Evolutionary conservation across 2,888 invertebrate genomes (phyloP).

Genomic region (Pemphredon lugubris): DNA sequence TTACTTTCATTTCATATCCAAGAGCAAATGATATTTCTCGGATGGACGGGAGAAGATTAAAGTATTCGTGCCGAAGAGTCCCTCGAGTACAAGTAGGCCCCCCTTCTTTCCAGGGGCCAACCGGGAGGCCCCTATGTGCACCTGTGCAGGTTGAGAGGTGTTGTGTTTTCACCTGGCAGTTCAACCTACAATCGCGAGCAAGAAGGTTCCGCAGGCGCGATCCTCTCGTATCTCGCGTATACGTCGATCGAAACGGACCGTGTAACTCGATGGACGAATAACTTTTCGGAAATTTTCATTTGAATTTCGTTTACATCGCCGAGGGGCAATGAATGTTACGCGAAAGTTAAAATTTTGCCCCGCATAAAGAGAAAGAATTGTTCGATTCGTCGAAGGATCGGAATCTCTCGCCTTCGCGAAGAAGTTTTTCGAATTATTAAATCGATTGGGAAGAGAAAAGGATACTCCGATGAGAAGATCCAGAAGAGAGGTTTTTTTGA

Average conservation of each 20-base stretch:
- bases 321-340: too few relatives aligned
- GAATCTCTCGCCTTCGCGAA: too few relatives aligned
- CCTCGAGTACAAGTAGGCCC: slow-evolving; percentile 70
- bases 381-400: too few relatives aligned
- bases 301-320: too few relatives aligned
- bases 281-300: too few relatives aligned
- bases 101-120: slow-evolving; percentile 66
- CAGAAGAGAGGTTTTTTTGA: neutral
- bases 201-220: slow-evolving; percentile 69
- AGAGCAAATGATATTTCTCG: slow-evolving; percentile 32
- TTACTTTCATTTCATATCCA: too few relatives aligned
- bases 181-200: slow-evolving; percentile 76
- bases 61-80: slow-evolving; percentile 56
- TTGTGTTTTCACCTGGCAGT: slow-evolving; percentile 81
- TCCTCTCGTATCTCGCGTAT: slow-evolving; percentile 36
- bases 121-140: slow-evolving; percentile 72
- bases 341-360: too few relatives aligned
- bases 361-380: too few relatives aligned
- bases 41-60: slow-evolving; percentile 40
- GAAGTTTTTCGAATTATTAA: too few relatives aligned
- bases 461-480: neutral
- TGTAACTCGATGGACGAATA: too few relatives aligned
- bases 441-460: neutral
- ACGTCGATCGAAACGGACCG: neutral
- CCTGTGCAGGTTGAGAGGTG: slow-evolving; percentile 77